Percentiles rank a stretch among this genome's conserved stretches.
phyloP scores from a whole-genome alignment of 2,888 invertebrate species.

The Platypus cylindrus region DNA sequence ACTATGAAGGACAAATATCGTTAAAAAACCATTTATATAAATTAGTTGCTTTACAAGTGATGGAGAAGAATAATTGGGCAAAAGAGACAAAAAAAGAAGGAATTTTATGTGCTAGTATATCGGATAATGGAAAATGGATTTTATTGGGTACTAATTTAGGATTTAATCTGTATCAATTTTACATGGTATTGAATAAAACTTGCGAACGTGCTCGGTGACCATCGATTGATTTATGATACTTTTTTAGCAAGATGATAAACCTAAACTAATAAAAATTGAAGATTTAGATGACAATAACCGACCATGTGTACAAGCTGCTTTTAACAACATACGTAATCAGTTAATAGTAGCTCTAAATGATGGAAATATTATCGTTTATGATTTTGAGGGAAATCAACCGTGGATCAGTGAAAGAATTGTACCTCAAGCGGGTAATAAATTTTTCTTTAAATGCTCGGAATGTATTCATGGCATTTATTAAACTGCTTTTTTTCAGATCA shows the following conservation, averaged over 20 bases:
- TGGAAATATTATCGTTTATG: slow-evolving; percentile 35
- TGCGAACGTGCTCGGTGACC: not conserved
- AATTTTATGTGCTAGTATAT: slow-evolving; percentile 59
- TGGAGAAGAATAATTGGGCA: slow-evolving; percentile 22
- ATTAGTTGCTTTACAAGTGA: slow-evolving; percentile 53
- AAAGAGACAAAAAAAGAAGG: slow-evolving; percentile 43
- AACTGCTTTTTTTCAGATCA: slow-evolving; percentile 32
- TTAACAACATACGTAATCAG: slow-evolving; percentile 33
- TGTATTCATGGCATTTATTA: not conserved
- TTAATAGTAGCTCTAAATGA: slow-evolving; percentile 34
- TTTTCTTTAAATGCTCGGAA: slow-evolving; percentile 1
- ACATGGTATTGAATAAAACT: slow-evolving; percentile 33
- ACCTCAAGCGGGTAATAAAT: slow-evolving; percentile 27
- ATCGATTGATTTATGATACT: slow-evolving; percentile 5
- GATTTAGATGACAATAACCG: slow-evolving; percentile 20
- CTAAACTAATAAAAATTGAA: slow-evolving; percentile 29
- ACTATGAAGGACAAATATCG: slow-evolving; percentile 29
- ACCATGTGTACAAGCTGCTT: slow-evolving; percentile 30
- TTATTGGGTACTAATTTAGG: slow-evolving; percentile 59
- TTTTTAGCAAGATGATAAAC: slow-evolving; percentile 21
- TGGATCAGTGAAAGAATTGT: slow-evolving; percentile 33
- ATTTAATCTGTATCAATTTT: slow-evolving; percentile 54
- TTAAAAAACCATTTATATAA: slow-evolving; percentile 48
- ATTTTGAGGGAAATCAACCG: slow-evolving; percentile 27
- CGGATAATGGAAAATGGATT: slow-evolving; percentile 57